Evolutionary conservation across 2,797 vertebrate genomes (phyloP), one percentile per base, ranked within the genome.

Genomic region (Lutjanus campechanus): DNA sequence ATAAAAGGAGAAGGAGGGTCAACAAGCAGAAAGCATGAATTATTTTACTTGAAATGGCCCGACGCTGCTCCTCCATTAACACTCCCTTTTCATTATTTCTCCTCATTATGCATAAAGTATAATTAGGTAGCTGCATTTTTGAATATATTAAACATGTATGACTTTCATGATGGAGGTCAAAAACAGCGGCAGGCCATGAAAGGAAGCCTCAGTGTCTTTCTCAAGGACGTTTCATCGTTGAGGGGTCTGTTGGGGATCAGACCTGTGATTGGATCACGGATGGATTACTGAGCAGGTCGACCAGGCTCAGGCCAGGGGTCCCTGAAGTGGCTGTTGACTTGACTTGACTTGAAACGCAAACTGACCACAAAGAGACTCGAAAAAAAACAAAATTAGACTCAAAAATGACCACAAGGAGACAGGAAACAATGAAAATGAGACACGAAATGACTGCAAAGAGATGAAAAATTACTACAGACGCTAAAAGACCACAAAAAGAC

Each of bases 121-220:
- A 90, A 92, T 89, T 84, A 84, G 69, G 56, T 70, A 69, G 81
- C 73, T 59, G 66, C 54, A 1, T 74, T 82, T 63, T 50, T 83
- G 84, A 89, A 90, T 90, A 82, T 64, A 88, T 88, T 85, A 76
- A 55, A 50, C 41, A 5, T 40, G 74, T 8, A 16, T 65, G 85
- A 73, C 79, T 91, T 86, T 84, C 61, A 79, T 13, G 60, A 36
- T 43, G 73, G 83, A 85, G 85, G 85, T 87, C 82, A 79, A 8
- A 81, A 66, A 47, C 73, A 55, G 64, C 76, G 56, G 75, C 64
- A 60, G 69, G 69, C 73, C 78, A 53, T 51, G 19, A 74, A 59
- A 80, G 17, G 65, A 78, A 25, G 59, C 17, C 44, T 1, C 8
- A 59, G 70, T 56, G 58, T 59, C 60, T 73, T 22, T 64, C 29